These are phyloP conservation scores for Monopterus albus DNA, from an alignment of 2,113 vertebrate genomes.

Conservation along the genomic window DNA sequence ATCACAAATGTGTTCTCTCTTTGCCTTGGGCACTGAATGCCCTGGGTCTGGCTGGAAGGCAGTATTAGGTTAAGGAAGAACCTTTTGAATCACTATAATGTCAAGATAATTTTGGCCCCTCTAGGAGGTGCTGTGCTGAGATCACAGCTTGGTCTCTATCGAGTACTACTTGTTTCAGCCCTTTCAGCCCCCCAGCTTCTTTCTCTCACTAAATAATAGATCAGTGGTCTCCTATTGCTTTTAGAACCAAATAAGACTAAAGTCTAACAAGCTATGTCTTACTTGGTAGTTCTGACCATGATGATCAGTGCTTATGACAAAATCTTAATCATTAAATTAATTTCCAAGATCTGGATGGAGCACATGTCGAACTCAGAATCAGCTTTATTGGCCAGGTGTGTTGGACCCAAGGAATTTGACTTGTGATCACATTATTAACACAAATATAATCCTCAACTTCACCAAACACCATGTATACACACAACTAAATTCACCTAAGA, in stretches of 20 bases:
- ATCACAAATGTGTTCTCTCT: slow-evolving; percentile 2
- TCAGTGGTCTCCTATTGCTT: slow-evolving; percentile 30
- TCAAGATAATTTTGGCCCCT: slow-evolving; percentile 27
- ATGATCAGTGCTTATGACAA: too few relatives aligned
- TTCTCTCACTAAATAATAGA: slow-evolving; percentile 15
- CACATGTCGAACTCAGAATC: too few relatives aligned
- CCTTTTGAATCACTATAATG: slow-evolving; percentile 20
- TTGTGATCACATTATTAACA: too few relatives aligned
- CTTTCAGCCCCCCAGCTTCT: slow-evolving; percentile 30
- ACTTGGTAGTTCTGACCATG: not conserved
- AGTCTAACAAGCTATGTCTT: not conserved
- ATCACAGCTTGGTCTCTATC: slow-evolving; percentile 29
- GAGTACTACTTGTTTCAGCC: slow-evolving; percentile 25
- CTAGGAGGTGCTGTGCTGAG: slow-evolving; percentile 16
- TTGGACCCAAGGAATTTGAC: too few relatives aligned
- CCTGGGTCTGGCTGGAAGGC: slow-evolving; percentile 40
- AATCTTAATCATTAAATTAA: too few relatives aligned
- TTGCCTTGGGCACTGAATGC: slow-evolving; percentile 23
- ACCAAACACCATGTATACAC: not conserved
- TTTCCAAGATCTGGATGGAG: too few relatives aligned
- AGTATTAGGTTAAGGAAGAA: slow-evolving; percentile 35
- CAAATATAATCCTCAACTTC: too few relatives aligned
- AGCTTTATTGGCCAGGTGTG: too few relatives aligned
- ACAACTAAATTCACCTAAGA: not conserved
- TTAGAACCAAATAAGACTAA: too few relatives aligned